Evolutionary conservation across 30 jellyfish, hydroid and myxozoan genomes (phyloP), one percentile per base, ranked within the genome.

Genomic region (Turritopsis dohrnii): DNA sequence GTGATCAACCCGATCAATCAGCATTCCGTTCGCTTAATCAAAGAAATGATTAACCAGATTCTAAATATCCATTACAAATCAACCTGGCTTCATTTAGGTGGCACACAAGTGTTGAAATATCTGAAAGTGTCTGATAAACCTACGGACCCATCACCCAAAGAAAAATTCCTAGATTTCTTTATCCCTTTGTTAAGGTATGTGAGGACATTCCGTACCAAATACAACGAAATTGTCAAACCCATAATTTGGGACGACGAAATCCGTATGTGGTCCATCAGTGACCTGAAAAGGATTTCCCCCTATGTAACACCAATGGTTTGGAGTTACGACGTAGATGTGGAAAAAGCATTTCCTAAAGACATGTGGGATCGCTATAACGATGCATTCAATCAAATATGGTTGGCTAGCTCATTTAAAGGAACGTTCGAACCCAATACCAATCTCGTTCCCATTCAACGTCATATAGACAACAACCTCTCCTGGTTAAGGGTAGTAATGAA

Each of bases 201-300:
- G 21, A 60, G 83, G 41, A 83, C 73, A 60, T 60, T 60, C 0
- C 73, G 73, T 18, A 60, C 73, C 19, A 23, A 60, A 23, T 23
- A 18, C 19, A 23, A 25, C 30, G 30, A 25, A 21, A n/a, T 19
- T 0, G 24, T 72, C 19, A n/a, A 25, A 19, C 93, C 97, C 24
- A 83, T 90, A 18, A 86, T 90, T 31, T 90, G 97, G 97, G 97
- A 90, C 79, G 97, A 90, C 65, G 86, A 85, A 95, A 86, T 90
- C 88, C 87, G 97, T 20, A 76, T 52, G 19, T 90, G 94, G 94
- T 29, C 82, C 7, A 79, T 86, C 17, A 52, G 72, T 18, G 72
- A 65, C 29, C 79, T 90, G 54, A 26, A 90, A 74, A 13, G 72
- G 9, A 76, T 90, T 27, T 87, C 93, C 0, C 54, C 79, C 24